Percentiles rank a stretch among this genome's conserved stretches.
phyloP scores from a whole-genome alignment of 1,140 invertebrate species.

The Sarcophaga bullata region DNA sequence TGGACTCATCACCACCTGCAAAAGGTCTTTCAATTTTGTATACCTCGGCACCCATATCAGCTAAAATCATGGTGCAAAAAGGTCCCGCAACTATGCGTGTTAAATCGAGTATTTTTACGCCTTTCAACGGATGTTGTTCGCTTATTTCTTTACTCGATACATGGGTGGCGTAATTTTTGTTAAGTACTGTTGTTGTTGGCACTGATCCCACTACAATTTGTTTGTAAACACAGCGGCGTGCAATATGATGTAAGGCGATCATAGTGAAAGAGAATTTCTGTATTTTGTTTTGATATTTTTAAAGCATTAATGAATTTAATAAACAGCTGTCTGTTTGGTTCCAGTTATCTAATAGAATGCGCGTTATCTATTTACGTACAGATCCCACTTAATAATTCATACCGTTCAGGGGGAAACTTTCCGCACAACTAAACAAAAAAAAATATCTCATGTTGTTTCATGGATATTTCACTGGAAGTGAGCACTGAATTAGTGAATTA shows the following conservation, averaged over 20 bases:
- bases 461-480: not conserved
- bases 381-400: not conserved
- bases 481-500: not conserved
- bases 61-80: conserved; percentile 92
- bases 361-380: not conserved
- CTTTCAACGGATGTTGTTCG: conserved; percentile 63
- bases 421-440: not conserved
- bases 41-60: conserved; percentile 93
- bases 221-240: conserved; percentile 4
- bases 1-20: conserved; percentile 81
- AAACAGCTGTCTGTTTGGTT: not conserved
- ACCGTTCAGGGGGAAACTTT: not conserved
- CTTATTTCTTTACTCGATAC: conserved; percentile 29
- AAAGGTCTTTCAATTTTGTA: conserved; percentile 86
- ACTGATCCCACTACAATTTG: not conserved
- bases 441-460: not conserved
- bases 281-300: not conserved
- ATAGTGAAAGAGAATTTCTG: not conserved
- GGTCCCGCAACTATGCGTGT: conserved; percentile 86
- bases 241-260: not conserved
- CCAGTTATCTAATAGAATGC: not conserved
- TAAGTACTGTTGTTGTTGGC: not conserved
- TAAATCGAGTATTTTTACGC: conserved; percentile 83
- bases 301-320: not conserved
- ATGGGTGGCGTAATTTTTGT: conserved; percentile 9